These are phyloP conservation scores for Dufourea novaeangliae DNA, from an alignment of 1,140 invertebrate species.

Conservation along the genomic window DNA sequence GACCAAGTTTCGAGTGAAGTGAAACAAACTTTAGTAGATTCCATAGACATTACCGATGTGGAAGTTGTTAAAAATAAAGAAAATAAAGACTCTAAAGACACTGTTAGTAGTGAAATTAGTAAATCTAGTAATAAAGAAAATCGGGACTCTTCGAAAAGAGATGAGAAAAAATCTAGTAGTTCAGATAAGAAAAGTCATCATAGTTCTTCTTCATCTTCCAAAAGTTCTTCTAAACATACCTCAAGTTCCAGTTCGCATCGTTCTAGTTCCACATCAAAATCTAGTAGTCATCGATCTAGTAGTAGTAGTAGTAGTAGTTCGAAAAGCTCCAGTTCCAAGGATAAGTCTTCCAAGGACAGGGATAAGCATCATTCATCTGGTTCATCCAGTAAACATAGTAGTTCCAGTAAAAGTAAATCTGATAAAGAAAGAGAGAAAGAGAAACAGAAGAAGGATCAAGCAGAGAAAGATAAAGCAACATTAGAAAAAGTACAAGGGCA, in stretches of 20 bases:
- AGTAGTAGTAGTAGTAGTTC: conserved; percentile 70
- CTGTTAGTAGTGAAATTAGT: conserved; percentile 65
- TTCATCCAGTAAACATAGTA: conserved; percentile 79
- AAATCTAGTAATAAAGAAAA: conserved; percentile 80
- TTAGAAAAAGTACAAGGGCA: conserved; percentile 85
- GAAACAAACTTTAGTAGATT: conserved; percentile 68
- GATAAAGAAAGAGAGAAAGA: conserved; percentile 80
- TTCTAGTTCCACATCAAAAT: conserved; percentile 77
- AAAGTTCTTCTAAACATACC: conserved; percentile 75
- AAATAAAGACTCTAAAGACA: conserved; percentile 69
- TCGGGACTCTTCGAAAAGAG: conserved; percentile 75
- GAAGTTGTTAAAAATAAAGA: conserved; percentile 75
- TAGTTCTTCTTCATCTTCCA: conserved; percentile 81
- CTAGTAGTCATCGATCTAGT: conserved; percentile 75
- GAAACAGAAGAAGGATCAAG: conserved; percentile 81
- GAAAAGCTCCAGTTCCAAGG: conserved; percentile 70
- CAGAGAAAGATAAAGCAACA: conserved; percentile 86
- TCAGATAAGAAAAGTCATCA: conserved; percentile 81
- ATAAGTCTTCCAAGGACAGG: conserved; percentile 78
- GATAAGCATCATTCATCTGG: conserved; percentile 75
- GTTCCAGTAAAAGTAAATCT: conserved; percentile 70
- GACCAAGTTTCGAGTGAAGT: conserved; percentile 63
- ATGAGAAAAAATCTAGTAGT: conserved; percentile 74
- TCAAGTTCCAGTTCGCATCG: conserved; percentile 71
- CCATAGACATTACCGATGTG: conserved; percentile 64